Evolutionary conservation across 1,140 invertebrate species (phyloP), one percentile per base, ranked within the genome.

Genomic region (Formica exsecta): DNA sequence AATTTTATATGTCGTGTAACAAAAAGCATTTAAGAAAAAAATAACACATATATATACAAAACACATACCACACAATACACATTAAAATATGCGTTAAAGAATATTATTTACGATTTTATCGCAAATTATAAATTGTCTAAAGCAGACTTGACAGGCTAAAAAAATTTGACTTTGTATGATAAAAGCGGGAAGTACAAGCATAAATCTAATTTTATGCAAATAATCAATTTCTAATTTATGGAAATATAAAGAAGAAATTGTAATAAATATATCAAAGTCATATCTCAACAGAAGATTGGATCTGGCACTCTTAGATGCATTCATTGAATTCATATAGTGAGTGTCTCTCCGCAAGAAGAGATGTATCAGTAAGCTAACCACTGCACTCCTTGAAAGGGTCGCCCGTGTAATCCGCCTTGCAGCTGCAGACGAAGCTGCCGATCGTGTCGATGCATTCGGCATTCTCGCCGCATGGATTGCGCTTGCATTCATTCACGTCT

Each of bases 401-500:
- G 80, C 98, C 98, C 25, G 97, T 97, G 93, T 97, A 98, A 92
- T 98, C 98, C 86, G 97, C 96, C 93, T 97, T 97, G 94, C 98
- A 99, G 81, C 96, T 96, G 95, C 98, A 99, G 87, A 96, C 95
- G 92, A 97, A 99, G 94, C 98, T 98, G 70, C 98, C 98, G 64
- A 97, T 94, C 29, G 97, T 98, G 94, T 99, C 98, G 87, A 96
- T 97, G 94, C 98, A 99, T 74, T 97, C 95, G 32, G 98, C 97
- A 92, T 98, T 98, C 90, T 96, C 96, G 90, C 98, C 98, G 94
- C 98, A 99, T 44, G 98, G 97, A 94, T 97, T 98, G 95, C 96
- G 96, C 93, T 97, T 96, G 95, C 98, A 98, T 96, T 98, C 98
- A 96, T 98, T 97, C 95, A 98, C 96, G 97, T 98, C 98, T 98